These are phyloP conservation scores for Hylaea fasciaria DNA, from an alignment of 2,888 invertebrate genomes.

Conservation along the genomic window DNA sequence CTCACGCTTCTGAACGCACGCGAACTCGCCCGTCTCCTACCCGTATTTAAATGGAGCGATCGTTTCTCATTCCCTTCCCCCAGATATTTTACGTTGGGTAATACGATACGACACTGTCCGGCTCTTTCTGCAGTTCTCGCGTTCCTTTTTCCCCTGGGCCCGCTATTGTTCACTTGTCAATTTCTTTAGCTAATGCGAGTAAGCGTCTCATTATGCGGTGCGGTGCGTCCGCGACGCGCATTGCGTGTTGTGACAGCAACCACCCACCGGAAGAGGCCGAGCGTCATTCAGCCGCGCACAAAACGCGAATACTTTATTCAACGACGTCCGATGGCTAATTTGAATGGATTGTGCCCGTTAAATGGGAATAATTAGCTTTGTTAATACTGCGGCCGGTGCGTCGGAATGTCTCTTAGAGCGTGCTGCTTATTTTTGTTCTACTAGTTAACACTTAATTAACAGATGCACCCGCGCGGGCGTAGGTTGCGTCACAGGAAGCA, in stretches of 20 bases:
- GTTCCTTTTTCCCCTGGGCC: slow-evolving; percentile 75
- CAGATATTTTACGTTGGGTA: slow-evolving; percentile 84
- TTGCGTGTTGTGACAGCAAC: slow-evolving; percentile 85
- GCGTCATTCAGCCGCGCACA: slow-evolving; percentile 82
- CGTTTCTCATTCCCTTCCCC: slow-evolving; percentile 83
- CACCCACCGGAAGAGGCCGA: slow-evolving; percentile 84
- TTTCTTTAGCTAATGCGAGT: slow-evolving; percentile 85
- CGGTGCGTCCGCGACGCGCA: slow-evolving; percentile 81
- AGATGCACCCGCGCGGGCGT: slow-evolving; percentile 44
- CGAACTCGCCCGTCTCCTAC: slow-evolving; percentile 76
- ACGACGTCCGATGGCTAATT: slow-evolving; percentile 81
- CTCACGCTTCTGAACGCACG: slow-evolving; percentile 84
- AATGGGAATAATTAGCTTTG: slow-evolving; percentile 81
- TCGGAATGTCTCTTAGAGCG: slow-evolving; percentile 59
- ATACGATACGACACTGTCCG: slow-evolving; percentile 85
- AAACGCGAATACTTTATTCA: slow-evolving; percentile 83
- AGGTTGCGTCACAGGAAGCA: slow-evolving; percentile 52
- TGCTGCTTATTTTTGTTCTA: slow-evolving; percentile 58
- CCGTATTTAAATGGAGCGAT: slow-evolving; percentile 81
- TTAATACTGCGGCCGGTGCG: slow-evolving; percentile 56
- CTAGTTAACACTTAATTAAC: slow-evolving; percentile 67
- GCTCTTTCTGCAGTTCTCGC: slow-evolving; percentile 81
- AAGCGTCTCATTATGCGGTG: slow-evolving; percentile 85
- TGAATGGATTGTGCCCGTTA: slow-evolving; percentile 81
- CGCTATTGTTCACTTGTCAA: slow-evolving; percentile 85